Base-by-base conservation (phyloP, 1,140 invertebrate species). In the Contarinia nasturtii region DNA sequence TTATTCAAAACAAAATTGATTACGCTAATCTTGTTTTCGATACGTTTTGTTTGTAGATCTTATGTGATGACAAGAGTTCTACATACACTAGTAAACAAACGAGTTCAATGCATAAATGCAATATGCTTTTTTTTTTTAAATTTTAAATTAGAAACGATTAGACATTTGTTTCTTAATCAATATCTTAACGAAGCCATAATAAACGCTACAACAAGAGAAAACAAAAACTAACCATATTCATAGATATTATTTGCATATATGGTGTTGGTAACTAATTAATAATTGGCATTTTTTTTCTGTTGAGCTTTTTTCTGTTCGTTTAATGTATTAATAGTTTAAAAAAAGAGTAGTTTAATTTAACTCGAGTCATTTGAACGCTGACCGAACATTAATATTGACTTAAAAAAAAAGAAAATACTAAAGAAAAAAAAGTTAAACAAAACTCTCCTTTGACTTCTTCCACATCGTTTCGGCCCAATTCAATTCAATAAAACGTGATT, bases 231-330 rank as follows among this genome's bases (percentile, higher is more conserved):
- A 27, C 27, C 27, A 27, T 27, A 27, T 27, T 27, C 27, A 27
- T 27, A 27, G 10, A 10, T 5, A 7, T 4, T 3, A 40, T 5
- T 40, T 4, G 18, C 49, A 48, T 50, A 37, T 37, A 34, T 48
- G 49, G 47, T 20, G 48, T 54, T 33, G 33, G 34, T 20, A 21
- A 46, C 51, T n/a, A 40, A 40, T 40, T 40, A 15, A 40, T n/a
- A 15, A 40, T 15, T 15, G 18, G 18, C n/a, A 19, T 40, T 40
- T 40, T 14, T 40, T 5, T 40, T 40, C 12, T 15, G 8, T 36
- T 36, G n/a, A 36, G n/a, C n/a, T 5, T 27, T 27, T 27, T 10
- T 27, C 10, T 27, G 27, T 45, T 21, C 33, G 8, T 45, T 45
- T 34, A 33, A 33, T 18, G 17, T 45, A 27, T 27, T 27, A 27